phyloP scores from a whole-genome alignment of 2,888 invertebrate species.

The Apamea monoglypha region DNA sequence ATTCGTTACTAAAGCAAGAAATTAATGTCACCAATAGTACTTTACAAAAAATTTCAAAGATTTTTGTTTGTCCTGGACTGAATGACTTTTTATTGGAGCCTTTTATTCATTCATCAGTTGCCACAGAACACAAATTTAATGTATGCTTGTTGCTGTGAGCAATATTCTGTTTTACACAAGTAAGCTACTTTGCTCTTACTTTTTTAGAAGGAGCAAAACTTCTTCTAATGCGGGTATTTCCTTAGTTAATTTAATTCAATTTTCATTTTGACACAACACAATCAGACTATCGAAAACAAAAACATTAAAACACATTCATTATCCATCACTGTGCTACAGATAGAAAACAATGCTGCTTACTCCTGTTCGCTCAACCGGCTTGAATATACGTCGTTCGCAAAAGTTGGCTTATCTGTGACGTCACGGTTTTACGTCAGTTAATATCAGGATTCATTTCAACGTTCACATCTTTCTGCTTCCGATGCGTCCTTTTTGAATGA shows the following conservation, averaged over 20 bases:
- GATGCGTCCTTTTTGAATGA: constrained; percentile 62
- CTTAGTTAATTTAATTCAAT: too few species aligned
- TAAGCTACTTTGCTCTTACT: constrained; percentile 34
- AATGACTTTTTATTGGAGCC: too few species aligned
- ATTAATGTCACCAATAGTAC: too few species aligned
- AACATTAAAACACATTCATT: constrained; percentile 31
- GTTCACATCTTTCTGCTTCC: constrained; percentile 63
- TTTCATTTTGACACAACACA: too few species aligned
- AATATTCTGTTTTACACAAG: background rate
- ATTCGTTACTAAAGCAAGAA: too few species aligned
- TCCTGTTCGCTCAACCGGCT: constrained; percentile 39
- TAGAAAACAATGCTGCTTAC: constrained; percentile 61
- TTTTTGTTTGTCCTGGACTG: too few species aligned
- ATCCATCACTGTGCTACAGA: constrained; percentile 22
- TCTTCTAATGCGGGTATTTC: too few species aligned
- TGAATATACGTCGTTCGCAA: constrained; percentile 62
- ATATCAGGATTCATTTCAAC: constrained; percentile 62
- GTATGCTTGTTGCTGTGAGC: too few species aligned
- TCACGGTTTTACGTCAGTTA: constrained; percentile 62
- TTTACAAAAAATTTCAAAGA: too few species aligned
- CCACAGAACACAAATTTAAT: too few species aligned
- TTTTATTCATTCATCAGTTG: too few species aligned
- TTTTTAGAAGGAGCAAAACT: constrained; percentile 27
- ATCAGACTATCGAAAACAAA: background rate
- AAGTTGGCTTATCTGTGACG: constrained; percentile 74